Evolutionary conservation across 2,113 vertebrate genomes (phyloP).

Genomic region (Menura novaehollandiae): DNA sequence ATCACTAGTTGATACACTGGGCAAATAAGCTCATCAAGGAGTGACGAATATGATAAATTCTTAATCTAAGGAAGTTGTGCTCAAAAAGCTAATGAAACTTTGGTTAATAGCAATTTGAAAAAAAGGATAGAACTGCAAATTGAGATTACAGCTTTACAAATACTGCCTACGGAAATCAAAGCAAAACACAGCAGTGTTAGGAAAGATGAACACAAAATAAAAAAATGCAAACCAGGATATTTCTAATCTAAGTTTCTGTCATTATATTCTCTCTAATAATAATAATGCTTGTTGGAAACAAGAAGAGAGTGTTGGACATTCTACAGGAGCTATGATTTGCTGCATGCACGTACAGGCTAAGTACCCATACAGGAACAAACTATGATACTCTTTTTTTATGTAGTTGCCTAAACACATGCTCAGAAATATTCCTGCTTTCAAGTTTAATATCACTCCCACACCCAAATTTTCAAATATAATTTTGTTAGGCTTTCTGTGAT

Average conservation of each 20-base stretch:
- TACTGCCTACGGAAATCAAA: background rate
- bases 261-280: background rate
- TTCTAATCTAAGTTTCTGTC: background rate
- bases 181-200: background rate
- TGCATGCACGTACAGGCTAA: fast-evolving
- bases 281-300: background rate
- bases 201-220: background rate
- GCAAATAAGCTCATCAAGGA: background rate
- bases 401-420: background rate
- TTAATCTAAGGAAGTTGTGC: background rate
- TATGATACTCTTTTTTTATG: background rate
- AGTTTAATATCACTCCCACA: background rate
- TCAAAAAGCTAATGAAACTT: background rate
- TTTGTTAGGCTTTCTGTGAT: background rate
- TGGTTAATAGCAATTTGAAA: background rate
- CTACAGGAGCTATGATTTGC: background rate
- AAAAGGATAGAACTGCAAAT: background rate
- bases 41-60: background rate
- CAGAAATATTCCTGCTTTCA: background rate
- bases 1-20: background rate
- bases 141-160: background rate
- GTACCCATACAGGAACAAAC: background rate
- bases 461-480: background rate
- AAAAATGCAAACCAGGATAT: background rate
- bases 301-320: background rate